A percentile compares a stretch with the other conserved stretches of the same genome.
These are phyloP conservation scores for Euclidia mi DNA, from an alignment of 2,888 invertebrate genomes.

Conservation along the genomic window DNA sequence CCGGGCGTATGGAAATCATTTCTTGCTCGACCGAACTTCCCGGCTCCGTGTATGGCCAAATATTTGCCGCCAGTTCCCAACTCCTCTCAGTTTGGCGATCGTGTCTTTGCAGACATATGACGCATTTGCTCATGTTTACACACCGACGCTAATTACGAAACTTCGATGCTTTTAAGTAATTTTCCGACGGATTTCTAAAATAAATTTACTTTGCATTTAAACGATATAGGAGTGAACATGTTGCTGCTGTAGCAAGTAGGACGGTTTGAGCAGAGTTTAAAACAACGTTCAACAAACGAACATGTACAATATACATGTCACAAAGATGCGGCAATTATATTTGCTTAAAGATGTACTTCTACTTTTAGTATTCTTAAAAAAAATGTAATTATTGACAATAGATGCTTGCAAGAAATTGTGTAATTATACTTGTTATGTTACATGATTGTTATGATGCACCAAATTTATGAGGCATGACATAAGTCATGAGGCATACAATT, in stretches of 20 bases:
- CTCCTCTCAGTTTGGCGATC: slow-evolving; percentile 74
- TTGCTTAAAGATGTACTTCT: neutral
- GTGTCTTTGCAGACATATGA: slow-evolving; percentile 76
- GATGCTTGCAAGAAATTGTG: too few relatives aligned
- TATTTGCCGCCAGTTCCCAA: slow-evolving; percentile 81
- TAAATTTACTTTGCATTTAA: slow-evolving; percentile 19
- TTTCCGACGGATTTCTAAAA: slow-evolving; percentile 35
- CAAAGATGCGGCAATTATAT: too few relatives aligned
- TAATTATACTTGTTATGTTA: too few relatives aligned
- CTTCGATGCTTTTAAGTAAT: slow-evolving; percentile 55
- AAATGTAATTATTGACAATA: too few relatives aligned
- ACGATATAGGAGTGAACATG: slow-evolving; percentile 4
- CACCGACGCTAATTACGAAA: slow-evolving; percentile 67
- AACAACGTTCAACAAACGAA: neutral
- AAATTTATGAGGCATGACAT: too few relatives aligned
- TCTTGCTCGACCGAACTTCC: slow-evolving; percentile 83
- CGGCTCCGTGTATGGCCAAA: slow-evolving; percentile 81
- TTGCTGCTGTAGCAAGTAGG: slow-evolving; percentile 8
- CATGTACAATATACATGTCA: too few relatives aligned
- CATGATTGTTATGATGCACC: too few relatives aligned
- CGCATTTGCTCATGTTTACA: slow-evolving; percentile 70
- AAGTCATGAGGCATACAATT: slow-evolving; percentile 19
- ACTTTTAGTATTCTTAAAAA: too few relatives aligned
- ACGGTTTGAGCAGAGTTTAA: neutral
- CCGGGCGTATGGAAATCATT: slow-evolving; percentile 86